Conservation (phyloP, 2,797 vertebrate species). For the Vireo griseus region DNA sequence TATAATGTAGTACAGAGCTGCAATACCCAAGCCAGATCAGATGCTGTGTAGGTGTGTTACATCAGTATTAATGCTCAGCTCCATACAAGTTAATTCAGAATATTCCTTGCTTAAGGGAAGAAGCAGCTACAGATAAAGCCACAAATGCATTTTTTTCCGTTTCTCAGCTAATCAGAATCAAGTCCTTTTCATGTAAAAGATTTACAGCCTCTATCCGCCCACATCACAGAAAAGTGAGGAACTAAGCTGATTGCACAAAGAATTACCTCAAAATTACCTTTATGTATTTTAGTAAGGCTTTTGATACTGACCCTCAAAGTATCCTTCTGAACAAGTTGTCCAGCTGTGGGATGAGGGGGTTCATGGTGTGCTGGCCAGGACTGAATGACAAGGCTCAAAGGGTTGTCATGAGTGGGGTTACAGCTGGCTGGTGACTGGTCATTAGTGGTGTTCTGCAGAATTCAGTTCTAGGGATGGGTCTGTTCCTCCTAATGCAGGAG, state of each 20-base stretch:
- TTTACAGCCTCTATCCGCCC: background rate
- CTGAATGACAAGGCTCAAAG: fast-evolving
- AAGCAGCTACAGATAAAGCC: background rate
- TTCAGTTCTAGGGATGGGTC: background rate
- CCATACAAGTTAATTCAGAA: background rate
- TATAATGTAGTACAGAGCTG: background rate
- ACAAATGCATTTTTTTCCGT: background rate
- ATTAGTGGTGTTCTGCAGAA: background rate
- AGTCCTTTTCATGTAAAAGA: background rate
- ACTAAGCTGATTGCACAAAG: background rate
- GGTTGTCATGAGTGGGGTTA: background rate
- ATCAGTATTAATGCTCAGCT: background rate
- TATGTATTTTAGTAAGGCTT: background rate
- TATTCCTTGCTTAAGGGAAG: background rate
- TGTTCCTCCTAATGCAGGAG: background rate
- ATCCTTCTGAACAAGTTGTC: background rate
- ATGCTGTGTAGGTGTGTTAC: background rate
- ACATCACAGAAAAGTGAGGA: background rate
- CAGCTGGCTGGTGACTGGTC: fast-evolving
- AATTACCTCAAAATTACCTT: background rate
- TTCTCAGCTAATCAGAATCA: background rate
- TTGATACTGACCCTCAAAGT: background rate
- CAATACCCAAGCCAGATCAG: background rate
- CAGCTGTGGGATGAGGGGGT: background rate
- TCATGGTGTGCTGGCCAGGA: background rate